Conservation (phyloP, 2,113 vertebrate species). For the Xyrauchen texanus region DNA sequence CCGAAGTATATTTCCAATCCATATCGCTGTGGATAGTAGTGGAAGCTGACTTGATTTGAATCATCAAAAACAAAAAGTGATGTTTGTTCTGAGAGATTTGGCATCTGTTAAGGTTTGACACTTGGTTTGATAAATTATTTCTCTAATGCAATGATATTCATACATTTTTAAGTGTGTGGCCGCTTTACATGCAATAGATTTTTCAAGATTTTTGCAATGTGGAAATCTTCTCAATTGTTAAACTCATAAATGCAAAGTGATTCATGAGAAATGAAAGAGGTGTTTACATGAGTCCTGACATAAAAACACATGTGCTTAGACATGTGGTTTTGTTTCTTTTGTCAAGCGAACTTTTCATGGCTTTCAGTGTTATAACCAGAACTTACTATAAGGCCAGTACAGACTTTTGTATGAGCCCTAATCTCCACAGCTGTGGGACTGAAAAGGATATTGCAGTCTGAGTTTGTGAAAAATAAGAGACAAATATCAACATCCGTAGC, state of each 20-base stretch:
- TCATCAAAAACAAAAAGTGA: no score
- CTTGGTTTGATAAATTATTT: no score
- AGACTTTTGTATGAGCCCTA: constrained; percentile 20
- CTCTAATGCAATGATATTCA: not conserved
- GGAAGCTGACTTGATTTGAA: no score
- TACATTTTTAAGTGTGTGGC: not conserved
- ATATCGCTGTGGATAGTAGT: no score
- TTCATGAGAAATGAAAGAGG: not conserved
- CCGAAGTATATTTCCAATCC: not conserved
- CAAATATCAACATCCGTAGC: constrained; percentile 47
- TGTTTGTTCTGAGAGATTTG: no score
- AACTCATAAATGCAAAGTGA: not conserved
- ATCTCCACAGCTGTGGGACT: constrained; percentile 47
- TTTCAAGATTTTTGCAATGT: no score
- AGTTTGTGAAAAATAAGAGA: constrained; percentile 33
- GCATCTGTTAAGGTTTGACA: no score
- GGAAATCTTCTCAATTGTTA: not conserved
- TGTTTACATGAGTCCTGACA: not conserved
- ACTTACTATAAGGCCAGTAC: constrained; percentile 11
- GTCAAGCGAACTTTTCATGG: not conserved
- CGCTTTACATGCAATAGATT: no score
- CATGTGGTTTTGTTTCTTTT: constrained; percentile 26
- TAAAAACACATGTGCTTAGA: not conserved
- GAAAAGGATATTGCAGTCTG: constrained; percentile 32
- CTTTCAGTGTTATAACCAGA: constrained; percentile 1